Evolutionary conservation across 2,797 vertebrate genomes (phyloP), one percentile per base, ranked within the genome.

Genomic region (Takifugu rubripes): DNA sequence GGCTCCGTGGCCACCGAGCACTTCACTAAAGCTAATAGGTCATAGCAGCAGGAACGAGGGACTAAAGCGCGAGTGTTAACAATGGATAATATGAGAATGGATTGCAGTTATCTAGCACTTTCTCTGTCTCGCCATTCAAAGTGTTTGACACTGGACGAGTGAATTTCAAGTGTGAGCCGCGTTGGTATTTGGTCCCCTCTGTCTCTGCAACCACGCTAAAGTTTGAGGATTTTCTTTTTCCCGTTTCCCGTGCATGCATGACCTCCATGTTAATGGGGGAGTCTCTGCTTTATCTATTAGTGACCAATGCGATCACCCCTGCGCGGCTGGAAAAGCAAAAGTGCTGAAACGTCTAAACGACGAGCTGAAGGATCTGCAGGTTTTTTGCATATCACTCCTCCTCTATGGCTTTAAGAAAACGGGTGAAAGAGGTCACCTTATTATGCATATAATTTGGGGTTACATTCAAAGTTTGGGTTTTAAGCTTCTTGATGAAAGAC

Each of bases 391-490:
- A 85, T 89, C 88, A 70, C 83, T 75, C 81, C 74, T 78, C 70
- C 64, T 77, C 76, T 25, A 53, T 84, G 76, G 87, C 85, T 88
- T 88, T 89, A 83, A 85, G 84, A 84, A 82, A 80, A 77, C 80
- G 67, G 85, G 84, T 85, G 78, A 85, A 60, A 73, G 77, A 83
- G 87, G 88, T 90, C 89, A 89, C 77, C 79, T 76, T 79, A 87
- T 87, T 90, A 87, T 89, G 84, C 87, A 88, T 89, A 89, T 88
- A 61, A 88, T 89, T 90, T 89, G 78, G 82, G 86, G 85, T 85
- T 88, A 87, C 77, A 84, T 84, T 87, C 79, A 68, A 80, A 88
- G 82, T 87, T 84, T 81, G 70, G 82, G 78, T 84, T 88, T 87
- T 89, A 88, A 88, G 86, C 84, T 80, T 78, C 85, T 87, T 88